Evolutionary conservation across 2,797 vertebrate genomes (phyloP).

Genomic region (Fistularia commersonii): DNA sequence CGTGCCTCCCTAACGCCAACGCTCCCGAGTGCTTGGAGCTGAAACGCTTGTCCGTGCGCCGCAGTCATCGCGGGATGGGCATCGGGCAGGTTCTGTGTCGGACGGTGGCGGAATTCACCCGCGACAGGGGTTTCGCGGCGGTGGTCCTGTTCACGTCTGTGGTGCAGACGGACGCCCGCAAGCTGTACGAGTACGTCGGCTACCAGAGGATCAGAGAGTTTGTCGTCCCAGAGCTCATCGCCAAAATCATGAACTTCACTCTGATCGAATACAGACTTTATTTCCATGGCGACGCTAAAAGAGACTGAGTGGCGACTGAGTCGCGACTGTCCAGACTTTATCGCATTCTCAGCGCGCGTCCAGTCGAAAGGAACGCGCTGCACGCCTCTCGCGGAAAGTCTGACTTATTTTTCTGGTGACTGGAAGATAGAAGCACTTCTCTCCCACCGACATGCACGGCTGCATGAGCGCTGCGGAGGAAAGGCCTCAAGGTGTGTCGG

Average conservation of each 20-base stretch:
- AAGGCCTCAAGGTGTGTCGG: too few species aligned
- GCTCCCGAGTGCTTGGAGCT: constrained; percentile 65
- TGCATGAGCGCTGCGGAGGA: too few species aligned
- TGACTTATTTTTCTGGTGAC: too few species aligned
- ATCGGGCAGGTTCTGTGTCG: constrained; percentile 74
- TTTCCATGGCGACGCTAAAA: constrained; percentile 33
- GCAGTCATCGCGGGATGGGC: constrained; percentile 72
- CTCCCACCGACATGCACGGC: too few species aligned
- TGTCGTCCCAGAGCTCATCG: constrained; percentile 43
- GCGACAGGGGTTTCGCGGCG: constrained; percentile 50
- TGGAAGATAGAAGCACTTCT: too few species aligned
- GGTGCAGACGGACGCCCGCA: constrained; percentile 79
- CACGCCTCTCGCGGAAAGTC: too few species aligned
- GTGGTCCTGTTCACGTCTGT: constrained; percentile 76
- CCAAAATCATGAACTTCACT: constrained; percentile 70
- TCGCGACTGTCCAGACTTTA: too few species aligned
- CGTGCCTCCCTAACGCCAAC: constrained; percentile 38
- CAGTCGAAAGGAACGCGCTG: too few species aligned
- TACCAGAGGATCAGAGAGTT: constrained; percentile 61
- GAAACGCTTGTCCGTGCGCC: constrained; percentile 76
- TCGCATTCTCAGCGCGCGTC: too few species aligned
- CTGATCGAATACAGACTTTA: constrained; percentile 75
- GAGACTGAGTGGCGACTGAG: background rate
- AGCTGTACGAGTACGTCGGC: constrained; percentile 78
- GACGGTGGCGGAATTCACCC: constrained; percentile 72